phyloP scores from a whole-genome alignment of 1,140 invertebrate genomes.

The Calephelis nemesis region DNA sequence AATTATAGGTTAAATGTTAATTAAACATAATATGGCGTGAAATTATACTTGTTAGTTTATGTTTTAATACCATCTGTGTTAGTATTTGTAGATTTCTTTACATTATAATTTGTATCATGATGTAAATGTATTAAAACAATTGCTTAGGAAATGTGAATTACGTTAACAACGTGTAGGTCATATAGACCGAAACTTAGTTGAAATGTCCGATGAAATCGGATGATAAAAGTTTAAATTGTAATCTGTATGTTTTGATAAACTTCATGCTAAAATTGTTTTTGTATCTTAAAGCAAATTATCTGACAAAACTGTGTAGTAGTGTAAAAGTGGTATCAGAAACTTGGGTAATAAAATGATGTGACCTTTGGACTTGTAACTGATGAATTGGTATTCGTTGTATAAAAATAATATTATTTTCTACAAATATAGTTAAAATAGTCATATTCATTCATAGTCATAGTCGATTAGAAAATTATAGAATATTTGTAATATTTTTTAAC shows the following conservation, averaged over 20 bases:
- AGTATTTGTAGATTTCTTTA: no score
- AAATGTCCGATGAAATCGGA: conserved; percentile 69
- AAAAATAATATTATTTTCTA: no score
- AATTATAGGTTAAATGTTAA: no score
- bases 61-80: no score
- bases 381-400: no score
- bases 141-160: conserved; percentile 4
- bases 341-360: background rate
- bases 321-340: background rate
- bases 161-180: conserved; percentile 8
- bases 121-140: conserved; percentile 37
- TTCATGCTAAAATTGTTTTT: conserved; percentile 8
- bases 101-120: background rate
- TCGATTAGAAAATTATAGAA: no score
- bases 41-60: no score
- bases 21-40: no score
- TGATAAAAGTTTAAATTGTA: conserved; percentile 18
- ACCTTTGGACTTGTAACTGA: no score
- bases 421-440: no score
- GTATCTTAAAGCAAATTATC: background rate
- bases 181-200: conserved; percentile 38
- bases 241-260: background rate
- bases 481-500: no score
- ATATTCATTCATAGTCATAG: no score
- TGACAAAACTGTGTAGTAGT: background rate